phyloP scores from a whole-genome alignment of 2,113 vertebrate genomes.

The Catharus fuscescens region DNA sequence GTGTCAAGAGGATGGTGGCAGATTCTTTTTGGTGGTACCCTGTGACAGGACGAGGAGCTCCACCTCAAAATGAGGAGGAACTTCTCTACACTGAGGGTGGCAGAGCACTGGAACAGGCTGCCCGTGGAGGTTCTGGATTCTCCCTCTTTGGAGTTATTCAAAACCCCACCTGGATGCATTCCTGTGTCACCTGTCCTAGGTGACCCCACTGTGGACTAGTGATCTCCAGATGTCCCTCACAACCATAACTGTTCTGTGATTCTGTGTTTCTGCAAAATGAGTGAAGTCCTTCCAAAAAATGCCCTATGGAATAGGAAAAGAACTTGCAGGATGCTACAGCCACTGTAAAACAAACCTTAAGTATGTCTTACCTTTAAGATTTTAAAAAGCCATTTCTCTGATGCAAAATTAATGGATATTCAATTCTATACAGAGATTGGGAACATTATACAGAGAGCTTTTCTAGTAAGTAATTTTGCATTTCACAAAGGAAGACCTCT shows the following conservation, averaged over 20 bases:
- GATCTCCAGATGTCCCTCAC: not conserved
- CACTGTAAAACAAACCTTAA: not conserved
- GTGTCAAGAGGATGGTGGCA: not conserved
- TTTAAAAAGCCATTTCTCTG: not conserved
- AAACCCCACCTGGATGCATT: not conserved
- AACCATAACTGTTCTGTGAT: not conserved
- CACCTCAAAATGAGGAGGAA: not conserved
- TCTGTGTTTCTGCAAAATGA: not conserved
- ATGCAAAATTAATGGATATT: not conserved
- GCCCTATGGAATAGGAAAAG: not conserved
- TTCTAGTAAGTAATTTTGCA: not conserved
- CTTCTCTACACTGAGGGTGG: not conserved
- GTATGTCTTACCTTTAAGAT: not conserved
- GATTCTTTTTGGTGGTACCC: not conserved
- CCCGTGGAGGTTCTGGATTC: not conserved
- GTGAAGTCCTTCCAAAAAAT: not conserved
- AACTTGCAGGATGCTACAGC: not conserved
- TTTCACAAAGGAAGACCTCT: not conserved
- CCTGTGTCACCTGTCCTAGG: not conserved
- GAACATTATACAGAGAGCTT: not conserved
- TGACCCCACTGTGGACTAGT: not conserved
- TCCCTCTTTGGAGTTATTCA: not conserved
- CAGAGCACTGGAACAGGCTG: not conserved
- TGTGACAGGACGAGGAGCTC: not conserved
- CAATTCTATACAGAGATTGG: not conserved